These are phyloP conservation scores for Megaceryle alcyon DNA, from an alignment of 2,797 vertebrate genomes.

Conservation along the genomic window DNA sequence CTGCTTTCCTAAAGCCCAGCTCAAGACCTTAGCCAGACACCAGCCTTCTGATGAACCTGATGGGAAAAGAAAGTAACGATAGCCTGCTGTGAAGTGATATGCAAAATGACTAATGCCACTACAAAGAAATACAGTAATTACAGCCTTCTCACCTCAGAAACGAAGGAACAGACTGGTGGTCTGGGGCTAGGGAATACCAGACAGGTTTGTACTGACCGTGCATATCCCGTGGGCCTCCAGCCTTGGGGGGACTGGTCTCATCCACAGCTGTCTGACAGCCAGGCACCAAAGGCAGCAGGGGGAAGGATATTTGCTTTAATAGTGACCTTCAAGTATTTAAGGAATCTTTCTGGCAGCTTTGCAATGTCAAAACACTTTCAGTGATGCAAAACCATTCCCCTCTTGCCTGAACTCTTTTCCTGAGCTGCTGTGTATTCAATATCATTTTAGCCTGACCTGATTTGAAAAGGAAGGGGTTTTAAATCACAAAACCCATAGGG, in stretches of 20 bases:
- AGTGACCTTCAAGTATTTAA: not conserved
- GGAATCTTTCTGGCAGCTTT: not conserved
- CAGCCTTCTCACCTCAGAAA: not conserved
- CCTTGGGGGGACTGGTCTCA: not conserved
- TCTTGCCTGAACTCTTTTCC: not conserved
- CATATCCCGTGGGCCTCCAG: not conserved
- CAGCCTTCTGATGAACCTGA: not conserved
- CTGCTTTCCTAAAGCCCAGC: not conserved
- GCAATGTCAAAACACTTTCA: not conserved
- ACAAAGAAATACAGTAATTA: not conserved
- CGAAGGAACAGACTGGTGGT: not conserved
- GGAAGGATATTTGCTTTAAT: not conserved
- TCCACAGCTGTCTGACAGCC: not conserved
- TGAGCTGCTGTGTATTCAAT: not conserved
- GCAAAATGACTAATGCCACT: not conserved
- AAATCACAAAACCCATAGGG: not conserved
- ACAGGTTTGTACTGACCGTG: not conserved
- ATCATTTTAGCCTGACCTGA: not conserved
- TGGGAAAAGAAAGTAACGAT: fast-evolving
- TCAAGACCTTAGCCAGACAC: not conserved
- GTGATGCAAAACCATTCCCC: not conserved
- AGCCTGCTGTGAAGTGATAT: not conserved
- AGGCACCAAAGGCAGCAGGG: not conserved
- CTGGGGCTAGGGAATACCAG: not conserved
- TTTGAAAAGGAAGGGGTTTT: not conserved